Conservation (phyloP, 2,888 invertebrate species). For the Oscheius onirici region DNA sequence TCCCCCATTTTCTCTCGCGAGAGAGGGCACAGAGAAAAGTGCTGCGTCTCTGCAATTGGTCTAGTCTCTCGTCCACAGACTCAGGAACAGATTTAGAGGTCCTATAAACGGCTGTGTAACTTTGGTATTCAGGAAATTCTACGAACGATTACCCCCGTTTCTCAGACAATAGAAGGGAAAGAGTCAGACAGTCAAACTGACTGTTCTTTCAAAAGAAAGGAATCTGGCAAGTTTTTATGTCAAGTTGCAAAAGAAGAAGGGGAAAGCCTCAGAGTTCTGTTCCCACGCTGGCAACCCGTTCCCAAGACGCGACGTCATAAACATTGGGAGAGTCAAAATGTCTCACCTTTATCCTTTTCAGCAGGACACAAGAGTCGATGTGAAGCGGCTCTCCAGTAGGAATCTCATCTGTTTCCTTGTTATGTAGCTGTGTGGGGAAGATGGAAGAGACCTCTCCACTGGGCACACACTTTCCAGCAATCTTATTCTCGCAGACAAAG, state of each 20-base stretch:
- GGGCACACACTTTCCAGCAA: conserved; percentile 47
- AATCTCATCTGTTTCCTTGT: conserved; percentile 18
- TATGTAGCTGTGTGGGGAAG: not conserved
- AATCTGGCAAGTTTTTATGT: too few species aligned
- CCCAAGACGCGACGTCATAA: too few species aligned
- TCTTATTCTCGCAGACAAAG: conserved; percentile 77
- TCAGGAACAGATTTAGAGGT: conserved; percentile 9
- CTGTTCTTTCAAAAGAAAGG: too few species aligned
- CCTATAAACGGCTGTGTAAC: conserved; percentile 19
- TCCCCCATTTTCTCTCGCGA: not conserved
- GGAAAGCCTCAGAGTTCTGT: too few species aligned
- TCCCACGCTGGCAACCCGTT: too few species aligned
- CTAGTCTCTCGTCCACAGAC: conserved; percentile 6
- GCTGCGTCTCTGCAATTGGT: conserved; percentile 6
- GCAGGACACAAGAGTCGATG: conserved; percentile 9
- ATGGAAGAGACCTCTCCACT: conserved; percentile 29
- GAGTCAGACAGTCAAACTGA: too few species aligned
- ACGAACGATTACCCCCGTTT: not conserved
- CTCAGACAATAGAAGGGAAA: not conserved
- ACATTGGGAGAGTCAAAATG: too few species aligned
- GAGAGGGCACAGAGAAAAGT: too few species aligned
- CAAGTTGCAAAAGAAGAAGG: too few species aligned
- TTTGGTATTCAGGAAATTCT: not conserved
- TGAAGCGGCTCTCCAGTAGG: conserved; percentile 26
- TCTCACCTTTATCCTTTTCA: conserved; percentile 30